Evolutionary conservation across 2,797 vertebrate genomes (phyloP).

Genomic region (Uromys caudimaculatus): DNA sequence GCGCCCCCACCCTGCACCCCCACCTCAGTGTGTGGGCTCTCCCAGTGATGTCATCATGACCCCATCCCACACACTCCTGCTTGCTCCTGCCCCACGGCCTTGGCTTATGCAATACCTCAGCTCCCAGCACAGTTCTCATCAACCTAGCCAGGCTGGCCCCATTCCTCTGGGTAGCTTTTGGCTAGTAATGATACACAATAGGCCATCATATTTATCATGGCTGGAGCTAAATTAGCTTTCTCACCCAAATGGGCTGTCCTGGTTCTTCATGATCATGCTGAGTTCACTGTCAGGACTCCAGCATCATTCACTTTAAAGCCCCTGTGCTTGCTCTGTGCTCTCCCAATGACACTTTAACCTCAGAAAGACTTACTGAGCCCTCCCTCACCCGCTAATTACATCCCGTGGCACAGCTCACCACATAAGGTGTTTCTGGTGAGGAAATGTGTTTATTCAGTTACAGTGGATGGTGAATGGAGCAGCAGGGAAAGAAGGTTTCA

Average conservation of each 20-base stretch:
- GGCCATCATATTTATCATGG: neutral
- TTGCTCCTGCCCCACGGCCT: neutral
- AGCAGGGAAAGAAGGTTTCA: neutral
- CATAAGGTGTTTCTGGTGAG: neutral
- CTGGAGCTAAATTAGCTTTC: neutral
- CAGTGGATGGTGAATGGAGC: neutral
- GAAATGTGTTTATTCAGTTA: neutral
- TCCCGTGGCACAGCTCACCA: neutral
- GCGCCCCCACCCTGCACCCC: neutral
- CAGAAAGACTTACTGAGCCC: neutral
- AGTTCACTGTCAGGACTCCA: neutral
- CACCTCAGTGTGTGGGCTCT: neutral
- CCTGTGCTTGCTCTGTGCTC: neutral
- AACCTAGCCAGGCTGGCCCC: neutral
- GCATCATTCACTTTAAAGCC: neutral
- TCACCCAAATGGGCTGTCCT: neutral
- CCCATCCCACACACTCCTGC: accelerated
- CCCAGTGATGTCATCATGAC: neutral
- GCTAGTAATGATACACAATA: neutral
- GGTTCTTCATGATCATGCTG: neutral
- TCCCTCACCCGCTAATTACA: neutral
- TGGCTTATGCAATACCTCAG: neutral
- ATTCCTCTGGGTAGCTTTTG: neutral
- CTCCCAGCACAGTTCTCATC: neutral
- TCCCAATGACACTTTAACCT: neutral